These are phyloP conservation scores for Panthera tigris DNA, from an alignment of 2,113 vertebrate genomes.

Conservation along the genomic window DNA sequence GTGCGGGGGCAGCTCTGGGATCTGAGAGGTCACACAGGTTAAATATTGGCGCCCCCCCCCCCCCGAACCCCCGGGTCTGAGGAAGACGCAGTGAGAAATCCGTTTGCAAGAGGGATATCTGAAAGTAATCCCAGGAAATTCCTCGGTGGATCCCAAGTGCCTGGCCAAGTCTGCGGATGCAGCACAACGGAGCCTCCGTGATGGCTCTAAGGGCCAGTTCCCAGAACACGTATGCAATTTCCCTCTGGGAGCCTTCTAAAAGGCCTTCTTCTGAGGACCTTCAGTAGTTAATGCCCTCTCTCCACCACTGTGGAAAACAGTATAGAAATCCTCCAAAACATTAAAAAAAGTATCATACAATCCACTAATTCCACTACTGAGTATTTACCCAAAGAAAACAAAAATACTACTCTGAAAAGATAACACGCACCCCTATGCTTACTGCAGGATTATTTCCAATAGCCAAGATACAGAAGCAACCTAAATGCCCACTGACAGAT, in stretches of 20 bases:
- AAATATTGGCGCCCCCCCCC: too few species aligned
- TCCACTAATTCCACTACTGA: background rate
- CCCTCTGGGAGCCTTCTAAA: background rate
- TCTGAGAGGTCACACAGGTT: fast-evolving
- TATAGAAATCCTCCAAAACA: background rate
- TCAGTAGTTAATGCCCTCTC: background rate
- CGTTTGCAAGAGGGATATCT: background rate
- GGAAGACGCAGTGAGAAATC: background rate
- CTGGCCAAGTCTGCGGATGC: background rate
- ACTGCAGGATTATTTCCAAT: background rate
- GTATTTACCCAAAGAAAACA: background rate
- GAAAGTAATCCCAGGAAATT: background rate
- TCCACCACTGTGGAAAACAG: background rate
- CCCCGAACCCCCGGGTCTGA: too few species aligned
- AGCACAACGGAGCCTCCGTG: too few species aligned
- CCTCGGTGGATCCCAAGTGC: background rate
- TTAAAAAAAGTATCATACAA: background rate
- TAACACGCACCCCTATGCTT: background rate
- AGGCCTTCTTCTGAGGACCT: background rate
- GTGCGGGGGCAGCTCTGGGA: background rate
- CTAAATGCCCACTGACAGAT: background rate
- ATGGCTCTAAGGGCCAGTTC: background rate
- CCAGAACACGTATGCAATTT: background rate
- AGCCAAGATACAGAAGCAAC: background rate
- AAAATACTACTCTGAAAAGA: background rate